Evolutionary conservation across 2,113 vertebrate species (phyloP).

Genomic region (Uria aalge): DNA sequence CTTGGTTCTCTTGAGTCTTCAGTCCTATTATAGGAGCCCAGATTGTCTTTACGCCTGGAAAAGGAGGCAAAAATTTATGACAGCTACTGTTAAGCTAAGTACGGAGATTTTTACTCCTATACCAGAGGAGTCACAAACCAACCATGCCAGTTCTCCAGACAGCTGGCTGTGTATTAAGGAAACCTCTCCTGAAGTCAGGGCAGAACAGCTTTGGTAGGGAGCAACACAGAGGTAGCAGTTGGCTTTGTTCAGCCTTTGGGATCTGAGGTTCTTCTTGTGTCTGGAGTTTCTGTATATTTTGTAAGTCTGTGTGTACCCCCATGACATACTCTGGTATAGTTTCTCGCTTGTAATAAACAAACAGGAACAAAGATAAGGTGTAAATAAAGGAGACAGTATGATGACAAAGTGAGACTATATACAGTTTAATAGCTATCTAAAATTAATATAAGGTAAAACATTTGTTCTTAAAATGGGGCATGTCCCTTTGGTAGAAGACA

Average conservation of each 20-base stretch:
- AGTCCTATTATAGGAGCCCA: background rate
- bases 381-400: background rate
- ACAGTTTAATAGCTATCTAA: background rate
- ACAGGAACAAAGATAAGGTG: background rate
- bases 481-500: background rate
- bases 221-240: fast-evolving
- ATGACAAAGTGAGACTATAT: background rate
- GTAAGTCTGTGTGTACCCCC: background rate
- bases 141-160: fast-evolving
- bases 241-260: background rate
- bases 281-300: background rate
- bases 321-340: background rate
- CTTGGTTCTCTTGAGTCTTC: background rate
- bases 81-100: background rate
- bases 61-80: background rate
- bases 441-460: background rate
- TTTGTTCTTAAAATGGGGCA: background rate
- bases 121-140: background rate
- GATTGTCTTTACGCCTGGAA: background rate
- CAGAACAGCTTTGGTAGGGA: fast-evolving
- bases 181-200: background rate
- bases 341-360: background rate
- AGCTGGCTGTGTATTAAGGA: background rate
- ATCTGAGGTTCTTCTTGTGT: background rate
- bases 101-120: background rate